Conservation (phyloP, 2,797 vertebrate genomes). For the Rhinogobio ventralis region DNA sequence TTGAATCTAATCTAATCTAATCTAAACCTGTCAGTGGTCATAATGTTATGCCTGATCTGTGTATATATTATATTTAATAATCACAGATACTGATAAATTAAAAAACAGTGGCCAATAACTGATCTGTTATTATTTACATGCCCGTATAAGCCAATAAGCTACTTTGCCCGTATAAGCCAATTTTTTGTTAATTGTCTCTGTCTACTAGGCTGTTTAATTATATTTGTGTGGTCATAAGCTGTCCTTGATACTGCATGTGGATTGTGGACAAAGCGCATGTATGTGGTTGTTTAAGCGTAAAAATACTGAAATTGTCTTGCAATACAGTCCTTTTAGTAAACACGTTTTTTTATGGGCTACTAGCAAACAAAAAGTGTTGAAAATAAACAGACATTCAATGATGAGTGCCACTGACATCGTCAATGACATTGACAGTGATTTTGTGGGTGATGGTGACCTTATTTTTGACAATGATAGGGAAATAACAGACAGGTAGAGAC, state of each 20-base stretch:
- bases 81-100: neutral
- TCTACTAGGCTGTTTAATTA: neutral
- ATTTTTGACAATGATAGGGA: constrained; percentile 33
- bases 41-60: too few relatives aligned
- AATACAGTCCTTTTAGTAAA: neutral
- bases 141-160: too few relatives aligned
- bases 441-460: constrained; percentile 11
- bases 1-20: too few relatives aligned
- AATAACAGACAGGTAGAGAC: constrained; percentile 10
- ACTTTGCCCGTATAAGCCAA: neutral
- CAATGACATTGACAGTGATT: constrained; percentile 36
- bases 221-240: neutral
- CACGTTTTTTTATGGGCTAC: neutral
- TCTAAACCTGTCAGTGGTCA: too few relatives aligned
- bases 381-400: constrained; percentile 17
- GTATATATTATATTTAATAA: neutral
- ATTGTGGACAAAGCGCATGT: neutral
- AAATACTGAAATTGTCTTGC: neutral
- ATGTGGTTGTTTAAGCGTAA: constrained; percentile 11
- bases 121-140: neutral
- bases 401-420: constrained; percentile 40
- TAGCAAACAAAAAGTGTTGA: neutral
- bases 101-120: too few relatives aligned
- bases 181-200: neutral
- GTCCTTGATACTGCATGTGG: neutral